phyloP scores from a whole-genome alignment of 2,113 vertebrate species.

The Chloebia gouldiae region DNA sequence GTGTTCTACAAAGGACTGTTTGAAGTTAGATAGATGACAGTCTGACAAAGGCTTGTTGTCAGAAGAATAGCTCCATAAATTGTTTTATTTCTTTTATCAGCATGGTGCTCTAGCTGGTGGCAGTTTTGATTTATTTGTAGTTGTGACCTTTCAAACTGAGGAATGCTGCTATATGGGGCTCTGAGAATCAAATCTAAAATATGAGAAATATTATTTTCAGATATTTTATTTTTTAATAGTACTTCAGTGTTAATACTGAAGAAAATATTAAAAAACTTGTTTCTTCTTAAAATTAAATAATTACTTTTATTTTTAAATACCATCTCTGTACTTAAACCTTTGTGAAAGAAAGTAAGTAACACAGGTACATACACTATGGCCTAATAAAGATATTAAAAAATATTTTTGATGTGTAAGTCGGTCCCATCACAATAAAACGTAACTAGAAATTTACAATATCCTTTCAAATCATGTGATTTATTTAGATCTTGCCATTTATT shows the following conservation, averaged over 20 bases:
- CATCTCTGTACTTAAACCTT: neutral
- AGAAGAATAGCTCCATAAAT: neutral
- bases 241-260: neutral
- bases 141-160: neutral
- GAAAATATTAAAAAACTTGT: neutral
- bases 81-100: conserved; percentile 24
- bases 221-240: neutral
- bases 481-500: neutral
- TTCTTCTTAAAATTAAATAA: neutral
- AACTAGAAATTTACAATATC: neutral
- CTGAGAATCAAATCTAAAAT: neutral
- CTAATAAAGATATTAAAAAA: neutral
- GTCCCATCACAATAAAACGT: neutral
- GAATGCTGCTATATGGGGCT: neutral
- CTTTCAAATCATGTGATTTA: neutral
- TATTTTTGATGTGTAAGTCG: neutral
- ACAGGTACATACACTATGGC: neutral
- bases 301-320: neutral
- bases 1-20: neutral
- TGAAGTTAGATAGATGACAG: neutral
- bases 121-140: conserved; percentile 10
- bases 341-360: neutral
- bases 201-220: neutral
- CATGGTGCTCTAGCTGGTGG: neutral
- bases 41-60: neutral